These are phyloP conservation scores for Netelia fuscicornis DNA, from an alignment of 2,888 invertebrate genomes.

Conservation along the genomic window DNA sequence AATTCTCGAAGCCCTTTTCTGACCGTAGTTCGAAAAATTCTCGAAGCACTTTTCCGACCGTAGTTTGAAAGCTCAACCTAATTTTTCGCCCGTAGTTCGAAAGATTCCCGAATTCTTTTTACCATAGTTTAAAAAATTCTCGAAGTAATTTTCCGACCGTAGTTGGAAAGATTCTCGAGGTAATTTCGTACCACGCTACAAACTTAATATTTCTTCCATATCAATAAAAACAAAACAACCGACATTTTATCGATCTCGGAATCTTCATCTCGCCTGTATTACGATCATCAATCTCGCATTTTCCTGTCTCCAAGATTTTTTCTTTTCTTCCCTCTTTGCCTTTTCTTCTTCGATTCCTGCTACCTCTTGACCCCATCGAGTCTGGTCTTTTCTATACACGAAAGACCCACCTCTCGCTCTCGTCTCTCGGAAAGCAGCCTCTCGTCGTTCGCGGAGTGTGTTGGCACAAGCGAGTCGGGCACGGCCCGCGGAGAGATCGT, in stretches of 20 bases:
- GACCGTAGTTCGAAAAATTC: too few species aligned
- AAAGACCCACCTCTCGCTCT: slow-evolving; percentile 41
- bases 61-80: too few species aligned
- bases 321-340: not conserved
- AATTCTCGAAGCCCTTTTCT: too few species aligned
- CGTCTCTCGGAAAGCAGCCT: slow-evolving; percentile 26
- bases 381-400: not conserved
- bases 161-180: too few species aligned
- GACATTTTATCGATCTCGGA: not conserved
- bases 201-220: too few species aligned
- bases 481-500: slow-evolving; percentile 62
- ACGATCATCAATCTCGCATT: not conserved
- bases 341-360: not conserved
- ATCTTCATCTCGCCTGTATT: not conserved
- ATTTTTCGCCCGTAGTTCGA: too few species aligned
- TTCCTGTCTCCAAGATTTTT: not conserved
- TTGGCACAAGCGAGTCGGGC: slow-evolving; percentile 47
- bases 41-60: too few species aligned
- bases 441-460: slow-evolving; percentile 22
- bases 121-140: too few species aligned
- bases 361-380: not conserved
- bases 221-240: too few species aligned
- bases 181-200: too few species aligned
- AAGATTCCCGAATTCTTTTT: too few species aligned
- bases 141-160: too few species aligned